Base-by-base conservation (phyloP, 2,888 invertebrate genomes). In the Leptinotarsa haldemani region DNA sequence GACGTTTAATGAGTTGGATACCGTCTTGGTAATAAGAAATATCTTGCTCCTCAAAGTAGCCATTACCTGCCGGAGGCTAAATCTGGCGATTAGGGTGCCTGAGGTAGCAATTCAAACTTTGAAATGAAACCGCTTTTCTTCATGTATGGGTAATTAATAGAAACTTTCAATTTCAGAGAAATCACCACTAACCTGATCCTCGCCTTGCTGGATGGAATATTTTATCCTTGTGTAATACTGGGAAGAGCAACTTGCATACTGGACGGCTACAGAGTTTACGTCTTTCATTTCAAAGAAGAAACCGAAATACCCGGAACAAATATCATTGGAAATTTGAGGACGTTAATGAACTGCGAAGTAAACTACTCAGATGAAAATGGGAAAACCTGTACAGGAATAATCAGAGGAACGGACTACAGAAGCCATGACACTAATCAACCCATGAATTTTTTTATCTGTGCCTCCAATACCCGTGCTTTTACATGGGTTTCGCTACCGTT, bases 401-500 rank as follows among this genome's bases (percentile, higher is more conserved):
- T 77, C 25, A 69, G 71, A 7, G 65, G 63, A 15, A 68, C 70
- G 15, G 72, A 74, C 58, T 56, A 47, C n/a, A 50, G 69, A 22
- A 50, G 58, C 20, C 50, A 53, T 7, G 56, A 22, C 4, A n/a
- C 48, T n/a, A 68, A 52, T 48, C 69, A 71, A 22, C 76, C 76
- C 1, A 69, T 70, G 18, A 75, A 77, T 18, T 79, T 77, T 58
- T 79, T 79, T 67, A 40, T 79, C 16, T 52, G 56, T 40, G 64
- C 69, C 46, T 63, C 65, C 30, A 53, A 22, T 15, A 40, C 18
- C 12, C 30, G 53, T 4, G 53, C 13, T 3, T 71, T 25, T n/a
- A 18, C 47, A 1, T 79, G 79, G 79, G 69, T 79, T 4, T 74
- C 77, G 4, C 74, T 77, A 18, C 79, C 77, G 16, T 76, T 71